Conservation (phyloP, 2,888 invertebrate species). For the Cerceris ruficornis region DNA sequence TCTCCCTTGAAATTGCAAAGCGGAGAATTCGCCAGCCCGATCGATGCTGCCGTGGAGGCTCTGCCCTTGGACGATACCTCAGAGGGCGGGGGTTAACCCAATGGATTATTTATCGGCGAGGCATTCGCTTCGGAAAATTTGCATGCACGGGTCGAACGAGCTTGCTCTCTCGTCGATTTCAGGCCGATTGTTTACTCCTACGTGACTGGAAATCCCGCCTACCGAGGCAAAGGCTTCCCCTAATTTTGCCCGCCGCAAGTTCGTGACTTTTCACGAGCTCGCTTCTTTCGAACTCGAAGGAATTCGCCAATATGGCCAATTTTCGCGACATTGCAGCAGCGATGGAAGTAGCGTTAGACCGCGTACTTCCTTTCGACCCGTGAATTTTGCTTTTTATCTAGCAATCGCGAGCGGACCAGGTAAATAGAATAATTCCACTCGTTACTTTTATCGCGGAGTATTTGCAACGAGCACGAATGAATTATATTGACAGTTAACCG, state of each 20-base stretch:
- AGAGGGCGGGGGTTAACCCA: not conserved
- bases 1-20: too few species aligned
- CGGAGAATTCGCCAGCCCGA: too few species aligned
- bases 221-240: not conserved
- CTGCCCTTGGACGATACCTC: not conserved
- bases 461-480: too few species aligned
- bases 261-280: too few species aligned
- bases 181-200: slow-evolving; percentile 36
- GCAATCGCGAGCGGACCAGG: too few species aligned
- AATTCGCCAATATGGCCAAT: not conserved
- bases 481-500: too few species aligned
- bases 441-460: too few species aligned
- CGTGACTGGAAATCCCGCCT: slow-evolving; percentile 28
- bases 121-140: slow-evolving; percentile 8
- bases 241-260: not conserved
- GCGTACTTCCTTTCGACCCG: too few species aligned
- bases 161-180: slow-evolving; percentile 18
- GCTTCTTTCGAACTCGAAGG: not conserved
- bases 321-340: too few species aligned
- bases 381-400: too few species aligned
- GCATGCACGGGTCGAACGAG: slow-evolving; percentile 6
- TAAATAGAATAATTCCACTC: too few species aligned
- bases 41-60: not conserved
- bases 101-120: slow-evolving; percentile 13
- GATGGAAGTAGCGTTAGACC: too few species aligned